Conservation (phyloP, 2,113 vertebrate genomes). For the Lynx canadensis region DNA sequence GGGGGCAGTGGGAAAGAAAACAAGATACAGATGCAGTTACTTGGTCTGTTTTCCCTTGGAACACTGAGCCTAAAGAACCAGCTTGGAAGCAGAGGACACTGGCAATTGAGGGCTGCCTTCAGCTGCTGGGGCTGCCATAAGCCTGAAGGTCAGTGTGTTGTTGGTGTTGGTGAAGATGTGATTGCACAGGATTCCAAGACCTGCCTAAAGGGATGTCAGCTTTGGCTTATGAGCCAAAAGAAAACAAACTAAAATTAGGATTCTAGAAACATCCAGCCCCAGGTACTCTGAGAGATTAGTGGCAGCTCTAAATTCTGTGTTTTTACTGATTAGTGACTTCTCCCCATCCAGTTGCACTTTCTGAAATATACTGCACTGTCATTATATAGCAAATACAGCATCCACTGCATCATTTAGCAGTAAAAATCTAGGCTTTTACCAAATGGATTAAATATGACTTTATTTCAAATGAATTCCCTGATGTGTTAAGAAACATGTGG, state of each 20-base stretch:
- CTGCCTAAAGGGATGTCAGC: background rate
- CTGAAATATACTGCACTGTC: background rate
- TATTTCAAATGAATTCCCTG: background rate
- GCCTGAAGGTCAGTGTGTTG: background rate
- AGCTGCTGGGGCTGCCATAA: background rate
- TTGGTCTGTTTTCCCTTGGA: background rate
- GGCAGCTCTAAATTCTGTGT: background rate
- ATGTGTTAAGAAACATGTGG: background rate
- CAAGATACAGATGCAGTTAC: background rate
- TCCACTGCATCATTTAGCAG: background rate
- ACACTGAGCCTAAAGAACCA: background rate
- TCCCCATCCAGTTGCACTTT: background rate
- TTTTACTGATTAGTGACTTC: background rate
- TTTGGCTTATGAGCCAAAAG: background rate
- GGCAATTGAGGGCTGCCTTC: background rate
- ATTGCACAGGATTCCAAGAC: background rate
- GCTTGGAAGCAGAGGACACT: background rate
- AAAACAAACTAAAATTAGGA: background rate
- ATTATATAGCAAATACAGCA: background rate
- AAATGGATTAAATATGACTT: background rate
- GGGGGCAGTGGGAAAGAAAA: background rate
- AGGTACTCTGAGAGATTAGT: background rate
- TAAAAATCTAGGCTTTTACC: background rate
- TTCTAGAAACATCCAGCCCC: background rate
- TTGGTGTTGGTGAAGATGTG: background rate